phyloP scores from a whole-genome alignment of 1,140 invertebrate species.

The Lethocerus indicus region DNA sequence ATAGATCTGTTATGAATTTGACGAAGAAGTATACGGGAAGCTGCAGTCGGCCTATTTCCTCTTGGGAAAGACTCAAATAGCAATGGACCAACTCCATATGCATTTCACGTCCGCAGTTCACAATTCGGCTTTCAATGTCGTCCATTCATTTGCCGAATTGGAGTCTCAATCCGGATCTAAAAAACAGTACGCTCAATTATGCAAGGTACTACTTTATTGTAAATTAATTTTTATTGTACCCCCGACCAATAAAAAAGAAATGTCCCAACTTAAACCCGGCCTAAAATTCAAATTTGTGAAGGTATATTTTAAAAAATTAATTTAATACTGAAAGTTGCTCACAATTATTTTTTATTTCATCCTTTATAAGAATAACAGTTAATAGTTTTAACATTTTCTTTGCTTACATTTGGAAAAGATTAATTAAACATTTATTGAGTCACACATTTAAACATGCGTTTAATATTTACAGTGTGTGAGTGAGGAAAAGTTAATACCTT shows the following conservation, averaged over 20 bases:
- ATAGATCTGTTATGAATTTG: slow-evolving; percentile 51
- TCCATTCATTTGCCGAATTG: slow-evolving; percentile 45
- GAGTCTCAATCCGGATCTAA: too few relatives aligned
- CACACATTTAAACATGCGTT: too few relatives aligned
- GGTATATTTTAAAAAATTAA: too few relatives aligned
- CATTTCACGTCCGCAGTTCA: slow-evolving; percentile 90
- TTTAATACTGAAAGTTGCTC: too few relatives aligned
- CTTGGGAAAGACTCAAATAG: slow-evolving; percentile 70
- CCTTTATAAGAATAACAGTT: neutral
- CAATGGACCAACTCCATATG: slow-evolving; percentile 89
- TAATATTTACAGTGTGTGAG: slow-evolving; percentile 45
- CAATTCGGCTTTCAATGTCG: slow-evolving; percentile 62
- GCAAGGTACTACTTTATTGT: slow-evolving; percentile 29
- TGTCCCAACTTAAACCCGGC: too few relatives aligned
- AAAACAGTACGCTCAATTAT: slow-evolving; percentile 60
- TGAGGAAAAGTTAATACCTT: slow-evolving; percentile 62
- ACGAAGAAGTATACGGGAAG: slow-evolving; percentile 51
- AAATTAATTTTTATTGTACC: too few relatives aligned
- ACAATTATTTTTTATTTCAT: too few relatives aligned
- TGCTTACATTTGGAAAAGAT: too few relatives aligned
- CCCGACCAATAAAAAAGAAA: too few relatives aligned
- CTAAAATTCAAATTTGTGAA: too few relatives aligned
- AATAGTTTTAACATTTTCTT: neutral
- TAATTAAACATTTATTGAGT: too few relatives aligned
- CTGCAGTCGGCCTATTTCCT: slow-evolving; percentile 72